Conservation (phyloP, 2,797 vertebrate species). For the Perodicticus potto region DNA sequence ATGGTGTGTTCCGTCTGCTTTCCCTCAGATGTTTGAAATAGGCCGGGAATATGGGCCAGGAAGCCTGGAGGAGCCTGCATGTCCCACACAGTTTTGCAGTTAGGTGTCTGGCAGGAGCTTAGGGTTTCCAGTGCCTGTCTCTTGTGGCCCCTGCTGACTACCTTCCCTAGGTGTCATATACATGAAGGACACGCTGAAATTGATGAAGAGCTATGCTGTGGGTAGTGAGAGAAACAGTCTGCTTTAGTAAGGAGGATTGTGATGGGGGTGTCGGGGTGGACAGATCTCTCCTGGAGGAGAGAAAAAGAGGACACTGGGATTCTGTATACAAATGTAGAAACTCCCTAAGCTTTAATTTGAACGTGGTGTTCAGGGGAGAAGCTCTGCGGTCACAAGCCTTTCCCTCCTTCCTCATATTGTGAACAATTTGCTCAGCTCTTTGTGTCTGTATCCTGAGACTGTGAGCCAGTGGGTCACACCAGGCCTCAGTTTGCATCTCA, state of each 20-base stretch:
- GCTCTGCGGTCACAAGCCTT: fast-evolving
- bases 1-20: not conserved
- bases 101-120: not conserved
- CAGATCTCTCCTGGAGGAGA: not conserved
- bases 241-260: not conserved
- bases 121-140: not conserved
- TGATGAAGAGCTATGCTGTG: not conserved
- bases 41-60: not conserved
- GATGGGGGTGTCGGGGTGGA: fast-evolving
- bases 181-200: too few relatives aligned
- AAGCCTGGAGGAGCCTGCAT: not conserved
- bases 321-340: not conserved
- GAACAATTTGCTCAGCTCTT: not conserved
- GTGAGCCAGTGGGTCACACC: fast-evolving
- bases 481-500: not conserved
- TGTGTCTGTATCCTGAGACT: not conserved
- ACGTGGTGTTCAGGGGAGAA: not conserved
- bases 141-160: fast-evolving
- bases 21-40: not conserved
- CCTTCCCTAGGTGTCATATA: not conserved
- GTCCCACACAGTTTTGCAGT: not conserved
- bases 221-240: not conserved
- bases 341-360: not conserved
- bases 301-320: not conserved
- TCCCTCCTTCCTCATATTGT: fast-evolving